A percentile compares a stretch with the other conserved stretches of the same genome.
phyloP scores from a whole-genome alignment of 2,113 vertebrate genomes.

The Brachyhypopomus gauderio region DNA sequence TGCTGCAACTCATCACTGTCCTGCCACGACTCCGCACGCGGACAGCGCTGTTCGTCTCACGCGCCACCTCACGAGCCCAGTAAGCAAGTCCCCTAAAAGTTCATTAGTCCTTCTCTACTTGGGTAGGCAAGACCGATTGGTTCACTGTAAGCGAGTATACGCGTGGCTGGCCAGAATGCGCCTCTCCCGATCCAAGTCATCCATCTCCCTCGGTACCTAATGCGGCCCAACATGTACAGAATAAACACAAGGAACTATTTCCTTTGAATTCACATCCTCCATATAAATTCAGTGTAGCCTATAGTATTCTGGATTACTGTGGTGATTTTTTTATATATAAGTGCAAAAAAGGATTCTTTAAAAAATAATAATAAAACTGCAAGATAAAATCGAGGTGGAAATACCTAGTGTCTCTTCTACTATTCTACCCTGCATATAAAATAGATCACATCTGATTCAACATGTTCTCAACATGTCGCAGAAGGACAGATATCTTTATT shows the following conservation, averaged over 20 bases:
- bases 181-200: constrained; percentile 31
- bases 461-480: neutral
- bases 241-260: neutral
- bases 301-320: neutral
- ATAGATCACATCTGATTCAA: neutral
- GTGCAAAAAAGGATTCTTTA: too few species aligned
- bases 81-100: constrained; percentile 14
- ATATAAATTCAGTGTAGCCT: too few species aligned
- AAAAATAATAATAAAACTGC: too few species aligned
- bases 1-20: neutral
- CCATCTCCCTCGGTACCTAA: constrained; percentile 30
- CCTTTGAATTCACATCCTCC: neutral
- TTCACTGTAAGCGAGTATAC: constrained; percentile 7
- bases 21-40: neutral
- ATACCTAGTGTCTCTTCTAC: too few species aligned
- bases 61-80: neutral
- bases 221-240: neutral
- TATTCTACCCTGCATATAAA: too few species aligned
- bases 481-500: neutral
- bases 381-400: too few species aligned
- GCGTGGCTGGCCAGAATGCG: constrained; percentile 28
- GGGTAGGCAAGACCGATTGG: constrained; percentile 35
- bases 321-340: neutral
- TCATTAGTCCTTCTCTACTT: constrained; percentile 41
- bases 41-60: constrained; percentile 5